Base-by-base conservation (phyloP, 2,797 vertebrate species). In the Mormyrops boulengeri region DNA sequence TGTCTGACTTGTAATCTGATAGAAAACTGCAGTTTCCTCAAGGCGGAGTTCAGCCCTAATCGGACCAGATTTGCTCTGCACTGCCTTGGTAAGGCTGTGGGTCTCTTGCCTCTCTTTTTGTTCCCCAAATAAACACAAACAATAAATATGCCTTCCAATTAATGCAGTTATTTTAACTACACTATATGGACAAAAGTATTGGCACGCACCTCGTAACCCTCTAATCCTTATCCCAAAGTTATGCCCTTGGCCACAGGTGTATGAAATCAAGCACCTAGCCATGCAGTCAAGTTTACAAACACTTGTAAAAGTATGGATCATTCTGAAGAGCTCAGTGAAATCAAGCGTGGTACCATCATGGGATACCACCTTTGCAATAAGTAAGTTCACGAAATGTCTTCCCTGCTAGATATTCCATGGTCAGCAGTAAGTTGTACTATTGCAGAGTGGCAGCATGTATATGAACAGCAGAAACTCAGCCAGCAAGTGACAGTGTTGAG, bases 1-100 rank as follows among this genome's bases (percentile, higher is more conserved):
- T 97, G 96, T 93, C 90, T 97, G 91, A 95, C 96, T 88, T 97
- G 96, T 55, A 87, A 93, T 90, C 96, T 97, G 26, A 92, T 96
- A 14, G 95, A 96, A 1, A 94, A 93, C 87, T 97, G 96, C 89
- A 91, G 92, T 92, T 96, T 97, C 93, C 96, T 96, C 85, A 94
- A 93, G 93, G 95, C 93, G 0, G 91, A 93, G 88, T 97, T 97
- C 93, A 97, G 96, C 90, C 96, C 96, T 90, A 95, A 95, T 92
- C 94, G 94, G 91, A 96, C 95, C 53, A 90, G 96, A 92, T 96
- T 97, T 91, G 94, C 91, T 53, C 95, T 97, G 85, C 94, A 95
- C 91, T 97, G 97, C 92, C 94, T 96, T 49, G 97, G 97, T 97
- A 92, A 94, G 91, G 52, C 84, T 60, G 49, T 30, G 62, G 26